Conservation (phyloP, 2,797 vertebrate species). For the Acanthornis magna region DNA sequence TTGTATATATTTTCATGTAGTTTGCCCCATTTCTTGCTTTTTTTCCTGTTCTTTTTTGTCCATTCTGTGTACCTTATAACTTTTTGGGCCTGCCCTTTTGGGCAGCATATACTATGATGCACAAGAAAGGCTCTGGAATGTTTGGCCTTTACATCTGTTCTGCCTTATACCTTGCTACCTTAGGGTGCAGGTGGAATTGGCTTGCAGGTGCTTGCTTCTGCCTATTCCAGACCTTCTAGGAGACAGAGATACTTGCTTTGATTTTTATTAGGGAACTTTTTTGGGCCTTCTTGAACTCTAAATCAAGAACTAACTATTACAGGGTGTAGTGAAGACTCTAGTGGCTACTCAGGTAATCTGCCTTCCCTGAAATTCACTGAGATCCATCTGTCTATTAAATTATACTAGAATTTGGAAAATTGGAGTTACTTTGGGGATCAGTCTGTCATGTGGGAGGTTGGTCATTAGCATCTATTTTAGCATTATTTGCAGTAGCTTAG, state of each 20-base stretch:
- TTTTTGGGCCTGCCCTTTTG: neutral
- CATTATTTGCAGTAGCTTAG: neutral
- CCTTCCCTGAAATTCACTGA: neutral
- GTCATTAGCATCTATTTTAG: neutral
- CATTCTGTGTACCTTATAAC: rapidly evolving
- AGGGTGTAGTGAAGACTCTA: neutral
- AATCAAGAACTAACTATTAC: neutral
- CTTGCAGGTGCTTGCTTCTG: neutral
- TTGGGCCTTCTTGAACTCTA: neutral
- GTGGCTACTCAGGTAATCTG: neutral
- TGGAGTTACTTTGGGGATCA: neutral
- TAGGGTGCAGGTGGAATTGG: neutral
- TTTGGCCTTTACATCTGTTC: neutral
- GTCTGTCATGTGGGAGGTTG: neutral
- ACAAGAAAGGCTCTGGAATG: neutral
- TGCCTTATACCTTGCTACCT: neutral
- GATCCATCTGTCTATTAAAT: neutral
- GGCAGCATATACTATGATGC: neutral
- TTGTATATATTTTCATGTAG: neutral
- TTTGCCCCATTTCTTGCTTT: neutral
- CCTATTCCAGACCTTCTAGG: neutral
- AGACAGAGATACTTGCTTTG: neutral
- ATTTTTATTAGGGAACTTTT: neutral
- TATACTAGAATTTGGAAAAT: neutral
- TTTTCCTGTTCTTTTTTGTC: neutral